Conservation (phyloP, 2,113 vertebrate species). For the Planiliza haematocheilus region DNA sequence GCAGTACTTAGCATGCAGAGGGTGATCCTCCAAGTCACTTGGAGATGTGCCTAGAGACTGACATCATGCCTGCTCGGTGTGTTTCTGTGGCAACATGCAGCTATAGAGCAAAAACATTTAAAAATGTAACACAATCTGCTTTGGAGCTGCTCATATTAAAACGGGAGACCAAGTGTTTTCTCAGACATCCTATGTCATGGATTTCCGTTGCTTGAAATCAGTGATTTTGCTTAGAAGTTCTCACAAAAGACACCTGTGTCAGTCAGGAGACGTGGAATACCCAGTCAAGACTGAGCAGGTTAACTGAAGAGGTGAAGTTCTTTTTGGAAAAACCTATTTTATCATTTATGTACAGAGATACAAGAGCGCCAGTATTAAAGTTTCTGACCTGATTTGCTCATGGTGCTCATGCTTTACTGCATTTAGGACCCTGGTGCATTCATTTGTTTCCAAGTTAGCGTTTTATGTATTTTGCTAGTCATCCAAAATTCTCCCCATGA, state of each 20-base stretch:
- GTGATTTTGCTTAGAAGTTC: no score
- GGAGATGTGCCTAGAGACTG: slow-evolving; percentile 34
- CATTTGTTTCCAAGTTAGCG: neutral
- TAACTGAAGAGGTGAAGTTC: neutral
- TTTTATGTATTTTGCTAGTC: neutral
- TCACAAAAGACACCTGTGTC: no score
- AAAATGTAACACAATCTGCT: slow-evolving; percentile 11
- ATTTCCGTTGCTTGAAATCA: neutral
- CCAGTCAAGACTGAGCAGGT: neutral
- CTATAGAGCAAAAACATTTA: slow-evolving; percentile 4
- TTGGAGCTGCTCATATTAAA: neutral
- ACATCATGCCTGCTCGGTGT: slow-evolving; percentile 32
- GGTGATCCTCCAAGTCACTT: slow-evolving; percentile 32
- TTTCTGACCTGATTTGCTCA: no score
- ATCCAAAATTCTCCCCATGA: no score
- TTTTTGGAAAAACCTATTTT: neutral
- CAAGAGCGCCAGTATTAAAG: no score
- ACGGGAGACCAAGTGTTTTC: slow-evolving; percentile 1
- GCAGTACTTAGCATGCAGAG: slow-evolving; percentile 26
- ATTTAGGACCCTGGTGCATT: neutral
- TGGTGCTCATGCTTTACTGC: no score
- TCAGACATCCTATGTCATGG: slow-evolving; percentile 5
- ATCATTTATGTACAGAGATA: no score
- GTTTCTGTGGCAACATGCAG: slow-evolving; percentile 18
- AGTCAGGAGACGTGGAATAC: neutral